These are phyloP conservation scores for Rhagonycha lutea DNA, from an alignment of 2,888 invertebrate species.

Conservation along the genomic window DNA sequence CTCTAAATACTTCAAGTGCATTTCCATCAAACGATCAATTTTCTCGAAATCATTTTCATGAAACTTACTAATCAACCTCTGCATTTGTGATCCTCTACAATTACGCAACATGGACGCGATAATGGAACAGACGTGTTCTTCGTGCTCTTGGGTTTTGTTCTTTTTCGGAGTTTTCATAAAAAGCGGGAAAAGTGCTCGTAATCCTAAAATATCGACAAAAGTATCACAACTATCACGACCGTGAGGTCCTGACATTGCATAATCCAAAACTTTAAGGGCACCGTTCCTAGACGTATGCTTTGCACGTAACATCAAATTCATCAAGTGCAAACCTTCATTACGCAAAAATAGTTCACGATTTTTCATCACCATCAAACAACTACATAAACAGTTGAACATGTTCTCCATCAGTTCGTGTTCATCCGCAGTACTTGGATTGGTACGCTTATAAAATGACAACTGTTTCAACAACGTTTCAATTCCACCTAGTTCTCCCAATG, in stretches of 20 bases:
- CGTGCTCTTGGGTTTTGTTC: constrained; percentile 85
- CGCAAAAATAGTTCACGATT: constrained; percentile 92
- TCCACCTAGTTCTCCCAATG: constrained; percentile 89
- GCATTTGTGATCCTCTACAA: constrained; percentile 87
- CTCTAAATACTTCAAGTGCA: constrained; percentile 96
- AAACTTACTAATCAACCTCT: constrained; percentile 91
- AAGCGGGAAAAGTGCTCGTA: constrained; percentile 95
- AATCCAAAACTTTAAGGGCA: constrained; percentile 95
- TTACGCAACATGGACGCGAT: constrained; percentile 92
- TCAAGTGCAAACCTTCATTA: constrained; percentile 96
- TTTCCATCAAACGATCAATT: constrained; percentile 92
- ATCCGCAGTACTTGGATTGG: constrained; percentile 88
- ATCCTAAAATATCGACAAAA: constrained; percentile 95
- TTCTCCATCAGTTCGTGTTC: constrained; percentile 99
- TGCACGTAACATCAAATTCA: constrained; percentile 98
- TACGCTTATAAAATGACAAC: constrained; percentile 90
- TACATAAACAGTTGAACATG: constrained; percentile 94
- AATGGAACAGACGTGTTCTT: constrained; percentile 93
- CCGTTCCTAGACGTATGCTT: constrained; percentile 96
- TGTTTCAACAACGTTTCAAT: constrained; percentile 96
- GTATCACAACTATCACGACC: constrained; percentile 96
- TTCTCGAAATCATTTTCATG: constrained; percentile 98
- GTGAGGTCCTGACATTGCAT: constrained; percentile 92
- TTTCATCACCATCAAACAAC: constrained; percentile 84
- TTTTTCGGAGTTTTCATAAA: constrained; percentile 99